Evolutionary conservation across 2,797 vertebrate species (phyloP).

Genomic region (Chelon auratus): DNA sequence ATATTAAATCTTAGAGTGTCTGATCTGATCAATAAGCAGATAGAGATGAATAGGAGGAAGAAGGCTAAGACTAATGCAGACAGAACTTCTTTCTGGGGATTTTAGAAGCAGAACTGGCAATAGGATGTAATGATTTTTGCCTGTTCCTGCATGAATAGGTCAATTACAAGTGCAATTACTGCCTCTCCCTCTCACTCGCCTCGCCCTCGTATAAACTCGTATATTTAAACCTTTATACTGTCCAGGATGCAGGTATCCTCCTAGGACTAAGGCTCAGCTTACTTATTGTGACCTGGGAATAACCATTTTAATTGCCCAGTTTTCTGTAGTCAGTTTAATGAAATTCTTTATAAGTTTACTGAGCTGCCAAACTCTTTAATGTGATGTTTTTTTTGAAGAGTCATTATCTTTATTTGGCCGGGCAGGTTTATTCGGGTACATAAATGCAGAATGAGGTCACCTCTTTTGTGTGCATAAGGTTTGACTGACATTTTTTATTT

Average conservation of each 20-base stretch:
- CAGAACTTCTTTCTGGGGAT: slow-evolving; percentile 65
- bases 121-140: slow-evolving; percentile 77
- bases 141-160: slow-evolving; percentile 74
- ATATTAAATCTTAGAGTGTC: slow-evolving; percentile 83
- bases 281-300: slow-evolving; percentile 52
- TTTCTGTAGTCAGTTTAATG: slow-evolving; percentile 75
- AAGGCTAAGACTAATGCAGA: slow-evolving; percentile 63
- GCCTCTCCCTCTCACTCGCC: slow-evolving; percentile 45
- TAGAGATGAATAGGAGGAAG: slow-evolving; percentile 83
- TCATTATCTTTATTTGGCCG: slow-evolving; percentile 61
- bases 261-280: slow-evolving; percentile 49
- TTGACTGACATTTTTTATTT: slow-evolving; percentile 14
- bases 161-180: slow-evolving; percentile 80
- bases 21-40: slow-evolving; percentile 87
- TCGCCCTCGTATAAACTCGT: slow-evolving; percentile 24
- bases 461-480: slow-evolving; percentile 15
- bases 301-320: slow-evolving; percentile 77
- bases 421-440: slow-evolving; percentile 45
- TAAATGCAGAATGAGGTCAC: slow-evolving; percentile 62
- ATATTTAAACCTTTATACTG: slow-evolving; percentile 34
- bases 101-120: slow-evolving; percentile 58
- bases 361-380: slow-evolving; percentile 70
- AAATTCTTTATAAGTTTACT: slow-evolving; percentile 71
- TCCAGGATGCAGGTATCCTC: slow-evolving; percentile 63
- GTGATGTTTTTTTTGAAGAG: slow-evolving; percentile 71